These are phyloP conservation scores for Irena cyanogastra DNA, from an alignment of 2,113 vertebrate species.

Conservation along the genomic window DNA sequence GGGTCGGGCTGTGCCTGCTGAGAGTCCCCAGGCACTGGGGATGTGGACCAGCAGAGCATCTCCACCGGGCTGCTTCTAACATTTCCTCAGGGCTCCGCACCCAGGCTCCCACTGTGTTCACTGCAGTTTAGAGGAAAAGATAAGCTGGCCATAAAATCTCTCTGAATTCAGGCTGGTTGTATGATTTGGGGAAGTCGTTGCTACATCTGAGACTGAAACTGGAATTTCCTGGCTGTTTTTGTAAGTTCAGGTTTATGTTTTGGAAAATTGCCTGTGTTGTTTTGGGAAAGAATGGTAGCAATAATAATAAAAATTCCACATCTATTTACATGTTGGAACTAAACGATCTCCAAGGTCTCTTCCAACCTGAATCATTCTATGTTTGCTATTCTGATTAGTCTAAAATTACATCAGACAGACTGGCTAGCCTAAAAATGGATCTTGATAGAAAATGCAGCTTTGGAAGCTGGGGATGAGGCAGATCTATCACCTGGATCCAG, in stretches of 20 bases:
- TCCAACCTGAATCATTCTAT: neutral
- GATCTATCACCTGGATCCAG: neutral
- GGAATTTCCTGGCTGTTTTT: neutral
- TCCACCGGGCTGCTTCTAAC: accelerated
- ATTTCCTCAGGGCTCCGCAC: neutral
- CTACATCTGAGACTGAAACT: neutral
- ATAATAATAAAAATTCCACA: neutral
- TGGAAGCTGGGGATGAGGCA: neutral
- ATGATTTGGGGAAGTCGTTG: neutral
- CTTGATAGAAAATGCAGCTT: neutral
- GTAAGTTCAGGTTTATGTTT: neutral
- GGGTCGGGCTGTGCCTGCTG: neutral
- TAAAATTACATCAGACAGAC: neutral
- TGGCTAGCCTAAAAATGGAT: neutral
- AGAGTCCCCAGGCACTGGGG: neutral
- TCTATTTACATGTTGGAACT: neutral
- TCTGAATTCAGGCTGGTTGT: neutral
- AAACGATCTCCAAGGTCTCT: neutral
- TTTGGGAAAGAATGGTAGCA: neutral
- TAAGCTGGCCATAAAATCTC: neutral
- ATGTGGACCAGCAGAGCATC: neutral
- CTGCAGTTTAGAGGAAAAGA: neutral
- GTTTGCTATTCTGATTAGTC: neutral
- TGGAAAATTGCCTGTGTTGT: neutral
- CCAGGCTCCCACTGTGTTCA: neutral